A percentile compares a stretch with the other conserved stretches of the same genome.
Conservation (phyloP, 2,797 vertebrate genomes). For the Micromesistius poutassou region DNA sequence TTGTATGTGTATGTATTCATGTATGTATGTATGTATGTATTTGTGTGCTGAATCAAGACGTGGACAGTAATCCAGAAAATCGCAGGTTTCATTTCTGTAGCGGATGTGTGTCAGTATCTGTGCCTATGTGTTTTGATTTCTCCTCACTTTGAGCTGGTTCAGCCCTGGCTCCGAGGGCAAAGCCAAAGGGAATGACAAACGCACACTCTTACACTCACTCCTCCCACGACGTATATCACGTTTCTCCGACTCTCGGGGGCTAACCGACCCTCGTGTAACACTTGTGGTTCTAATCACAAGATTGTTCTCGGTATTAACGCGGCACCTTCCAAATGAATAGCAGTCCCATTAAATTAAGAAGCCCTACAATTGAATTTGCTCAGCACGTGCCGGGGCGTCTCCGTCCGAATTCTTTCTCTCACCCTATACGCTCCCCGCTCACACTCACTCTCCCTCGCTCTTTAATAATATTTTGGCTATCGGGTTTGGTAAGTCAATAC, state of each 20-base stretch:
- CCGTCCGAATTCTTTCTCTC: constrained; percentile 10
- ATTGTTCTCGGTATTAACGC: constrained; percentile 57
- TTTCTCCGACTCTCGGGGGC: constrained; percentile 48
- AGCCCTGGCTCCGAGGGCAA: constrained; percentile 40
- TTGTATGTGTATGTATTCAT: constrained; percentile 34
- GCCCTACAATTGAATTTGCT: constrained; percentile 17
- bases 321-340: constrained; percentile 51
- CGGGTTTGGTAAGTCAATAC: constrained; percentile 54
- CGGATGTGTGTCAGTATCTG: constrained; percentile 65
- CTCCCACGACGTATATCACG: constrained; percentile 40
- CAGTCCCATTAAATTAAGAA: constrained; percentile 48
- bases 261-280: constrained; percentile 42
- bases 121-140: constrained; percentile 51
- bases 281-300: constrained; percentile 61
- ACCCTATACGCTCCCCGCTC: background rate
- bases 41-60: background rate
- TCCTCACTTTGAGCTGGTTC: constrained; percentile 32
- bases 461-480: constrained; percentile 1
- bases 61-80: constrained; percentile 60
- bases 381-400: constrained; percentile 7
- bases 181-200: constrained; percentile 33
- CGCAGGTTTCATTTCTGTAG: constrained; percentile 52
- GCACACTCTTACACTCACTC: constrained; percentile 22
- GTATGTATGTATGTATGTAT: constrained; percentile 32
- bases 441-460: background rate